Conservation (phyloP, 2,113 vertebrate genomes). For the Anarhynchus alexandrinus region DNA sequence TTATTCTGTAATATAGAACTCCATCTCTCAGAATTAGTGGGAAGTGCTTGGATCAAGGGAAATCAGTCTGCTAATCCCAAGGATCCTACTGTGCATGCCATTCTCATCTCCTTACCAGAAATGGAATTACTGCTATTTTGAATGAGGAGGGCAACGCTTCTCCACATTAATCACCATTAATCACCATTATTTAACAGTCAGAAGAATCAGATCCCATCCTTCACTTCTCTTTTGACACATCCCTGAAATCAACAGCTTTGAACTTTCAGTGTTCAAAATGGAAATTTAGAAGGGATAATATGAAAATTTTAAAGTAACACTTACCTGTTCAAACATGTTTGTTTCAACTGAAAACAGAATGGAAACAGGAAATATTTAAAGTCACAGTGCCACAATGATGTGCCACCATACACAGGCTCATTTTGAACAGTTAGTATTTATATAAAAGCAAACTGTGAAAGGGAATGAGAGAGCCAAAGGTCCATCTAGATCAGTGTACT, state of each 20-base stretch:
- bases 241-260: not conserved
- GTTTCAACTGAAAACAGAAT: not conserved
- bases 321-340: not conserved
- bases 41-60: not conserved
- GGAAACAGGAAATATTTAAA: not conserved
- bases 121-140: not conserved
- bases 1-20: not conserved
- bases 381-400: not conserved
- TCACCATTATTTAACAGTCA: not conserved
- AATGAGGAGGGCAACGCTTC: not conserved
- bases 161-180: not conserved
- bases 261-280: not conserved
- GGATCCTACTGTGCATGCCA: not conserved
- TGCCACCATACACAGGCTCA: not conserved
- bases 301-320: not conserved
- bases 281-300: not conserved
- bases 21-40: not conserved
- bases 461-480: not conserved
- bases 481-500: not conserved
- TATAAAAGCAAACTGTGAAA: not conserved
- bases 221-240: not conserved
- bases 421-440: not conserved
- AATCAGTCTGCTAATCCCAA: not conserved
- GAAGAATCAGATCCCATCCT: not conserved
- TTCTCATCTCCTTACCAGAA: not conserved